Evolutionary conservation across 2,797 vertebrate species (phyloP).

Genomic region (Margarornis squamiger): DNA sequence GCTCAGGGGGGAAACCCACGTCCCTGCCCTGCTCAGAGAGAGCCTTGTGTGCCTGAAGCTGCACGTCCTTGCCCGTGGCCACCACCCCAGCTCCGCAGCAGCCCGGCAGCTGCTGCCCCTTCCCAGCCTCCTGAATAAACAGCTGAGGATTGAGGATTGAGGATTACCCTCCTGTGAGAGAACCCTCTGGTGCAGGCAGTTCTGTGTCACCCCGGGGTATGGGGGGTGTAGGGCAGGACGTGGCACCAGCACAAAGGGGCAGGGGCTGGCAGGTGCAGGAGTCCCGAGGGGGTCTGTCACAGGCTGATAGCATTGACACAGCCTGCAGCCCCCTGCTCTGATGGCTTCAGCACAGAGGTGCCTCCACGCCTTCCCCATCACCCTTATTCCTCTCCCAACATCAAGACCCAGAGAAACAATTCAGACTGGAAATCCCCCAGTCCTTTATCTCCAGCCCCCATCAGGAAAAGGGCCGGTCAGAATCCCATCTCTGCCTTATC

Average conservation of each 20-base stretch:
- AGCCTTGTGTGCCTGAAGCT: background rate
- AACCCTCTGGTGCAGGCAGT: background rate
- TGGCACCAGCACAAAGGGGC: background rate
- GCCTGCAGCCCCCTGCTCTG: background rate
- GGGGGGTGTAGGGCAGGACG: background rate
- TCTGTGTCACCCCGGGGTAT: background rate
- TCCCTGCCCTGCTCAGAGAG: rapidly evolving
- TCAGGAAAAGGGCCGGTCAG: background rate
- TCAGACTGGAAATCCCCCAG: background rate
- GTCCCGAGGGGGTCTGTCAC: background rate
- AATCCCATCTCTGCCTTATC: background rate
- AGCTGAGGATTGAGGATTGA: background rate
- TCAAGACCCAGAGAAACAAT: background rate
- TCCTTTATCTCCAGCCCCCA: background rate
- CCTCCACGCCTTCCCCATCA: background rate
- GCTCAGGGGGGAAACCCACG: background rate
- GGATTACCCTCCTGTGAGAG: background rate
- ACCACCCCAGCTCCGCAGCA: background rate
- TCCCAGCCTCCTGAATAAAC: background rate
- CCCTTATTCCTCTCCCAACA: rapidly evolving
- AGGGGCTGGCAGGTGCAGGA: background rate
- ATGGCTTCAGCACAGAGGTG: background rate
- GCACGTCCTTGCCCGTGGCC: background rate
- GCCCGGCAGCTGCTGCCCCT: background rate
- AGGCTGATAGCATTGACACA: background rate